These are phyloP conservation scores for Aphidius colemani DNA, from an alignment of 2,888 invertebrate species.

Conservation along the genomic window DNA sequence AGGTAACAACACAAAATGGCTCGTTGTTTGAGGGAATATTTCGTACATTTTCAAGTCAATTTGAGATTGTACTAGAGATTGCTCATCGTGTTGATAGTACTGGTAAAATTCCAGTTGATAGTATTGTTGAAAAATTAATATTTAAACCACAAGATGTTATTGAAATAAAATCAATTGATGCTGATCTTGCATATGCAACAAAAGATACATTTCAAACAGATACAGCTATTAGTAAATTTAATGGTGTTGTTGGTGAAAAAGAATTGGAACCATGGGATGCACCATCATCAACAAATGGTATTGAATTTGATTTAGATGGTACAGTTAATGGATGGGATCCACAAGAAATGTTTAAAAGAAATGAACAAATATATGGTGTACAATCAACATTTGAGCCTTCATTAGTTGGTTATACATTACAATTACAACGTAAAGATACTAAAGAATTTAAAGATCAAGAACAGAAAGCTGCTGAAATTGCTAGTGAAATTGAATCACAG, in stretches of 20 bases:
- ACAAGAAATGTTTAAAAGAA: constrained; percentile 94
- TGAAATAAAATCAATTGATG: constrained; percentile 79
- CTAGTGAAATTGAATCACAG: constrained; percentile 89
- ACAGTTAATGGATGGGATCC: constrained; percentile 92
- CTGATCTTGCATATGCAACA: constrained; percentile 87
- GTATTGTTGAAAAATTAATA: constrained; percentile 78
- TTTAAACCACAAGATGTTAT: constrained; percentile 86
- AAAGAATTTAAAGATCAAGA: constrained; percentile 85
- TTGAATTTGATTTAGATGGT: constrained; percentile 73
- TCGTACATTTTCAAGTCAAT: constrained; percentile 85
- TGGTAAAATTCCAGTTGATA: constrained; percentile 69
- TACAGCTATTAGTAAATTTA: constrained; percentile 85
- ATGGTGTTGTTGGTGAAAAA: constrained; percentile 77
- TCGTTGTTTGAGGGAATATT: constrained; percentile 88
- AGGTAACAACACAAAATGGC: constrained; percentile 81
- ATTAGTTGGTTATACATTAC: constrained; percentile 89
- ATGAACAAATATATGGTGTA: constrained; percentile 90
- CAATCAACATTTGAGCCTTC: constrained; percentile 91
- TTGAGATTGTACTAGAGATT: constrained; percentile 87
- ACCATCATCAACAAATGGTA: constrained; percentile 63
- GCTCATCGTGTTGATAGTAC: constrained; percentile 80
- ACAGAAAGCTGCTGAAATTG: constrained; percentile 87
- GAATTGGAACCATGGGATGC: constrained; percentile 91
- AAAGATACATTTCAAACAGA: constrained; percentile 90
- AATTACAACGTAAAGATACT: constrained; percentile 82